Base-by-base conservation (phyloP, 2,888 invertebrate species). In the Ichneumoninae sp. region DNA sequence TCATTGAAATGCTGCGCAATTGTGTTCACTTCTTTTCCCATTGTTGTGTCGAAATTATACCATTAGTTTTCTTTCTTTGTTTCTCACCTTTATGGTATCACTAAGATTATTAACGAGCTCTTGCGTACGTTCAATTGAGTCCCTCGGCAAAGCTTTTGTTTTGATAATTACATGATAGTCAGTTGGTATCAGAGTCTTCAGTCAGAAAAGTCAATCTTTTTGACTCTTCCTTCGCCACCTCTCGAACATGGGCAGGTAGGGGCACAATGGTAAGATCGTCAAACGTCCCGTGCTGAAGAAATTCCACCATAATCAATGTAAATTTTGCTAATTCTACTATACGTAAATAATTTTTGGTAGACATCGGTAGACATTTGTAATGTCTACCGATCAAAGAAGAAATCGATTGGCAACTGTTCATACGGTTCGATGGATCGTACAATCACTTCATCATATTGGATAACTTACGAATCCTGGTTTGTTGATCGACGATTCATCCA, bases 81-180 rank as follows among this genome's bases (percentile, higher is more conserved):
- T 16, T 16, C 4, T 16, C 1, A 52, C 16, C 33, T n/a, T 5
- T 33, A 16, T 33, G 5, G 0, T 16, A 30, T 62, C 13, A 6
- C 10, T 7, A n/a, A 16, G 30, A 16, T 30, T 16, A 33, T 33
- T 16, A 13, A n/a, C n/a, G n/a, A 1, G 33, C 33, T 33, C 16
- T 40, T 54, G 54, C 19, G 19, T 54, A 71, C 71, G 16, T 13
- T 5, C 16, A 16, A 6, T 30, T 30, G 13, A 0, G 16, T 57
- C 36, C 1, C 30, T 54, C 22, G 36, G 57, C 13, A 3, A 54
- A 22, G 57, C 19, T 71, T 36, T 50, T 7, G 40, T 36, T 16
- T 40, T 71, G 22, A 71, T 71, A 13, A 71, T 71, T 4, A 54
- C 13, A n/a, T 71, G 71, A 71, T 54, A 22, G 6, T 33, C 71